These are phyloP conservation scores for Nezara viridula DNA, from an alignment of 2,888 invertebrate genomes.

Conservation along the genomic window DNA sequence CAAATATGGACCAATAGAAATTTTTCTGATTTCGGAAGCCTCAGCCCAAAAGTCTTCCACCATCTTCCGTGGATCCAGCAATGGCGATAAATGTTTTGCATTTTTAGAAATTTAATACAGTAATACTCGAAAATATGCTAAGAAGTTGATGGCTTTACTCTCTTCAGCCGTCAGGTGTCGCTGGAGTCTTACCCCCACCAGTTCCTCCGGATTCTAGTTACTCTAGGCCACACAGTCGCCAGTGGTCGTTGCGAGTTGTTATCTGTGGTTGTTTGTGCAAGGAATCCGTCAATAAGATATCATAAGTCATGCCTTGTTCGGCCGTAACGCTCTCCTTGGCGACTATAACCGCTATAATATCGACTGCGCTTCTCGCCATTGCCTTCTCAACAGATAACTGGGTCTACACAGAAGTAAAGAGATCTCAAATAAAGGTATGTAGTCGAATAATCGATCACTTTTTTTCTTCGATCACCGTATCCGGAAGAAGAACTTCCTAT, in stretches of 20 bases:
- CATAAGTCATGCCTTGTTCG: slow-evolving; percentile 84
- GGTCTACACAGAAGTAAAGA: slow-evolving; percentile 93
- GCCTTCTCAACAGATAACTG: slow-evolving; percentile 98
- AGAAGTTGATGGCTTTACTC: slow-evolving; percentile 34
- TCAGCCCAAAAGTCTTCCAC: no score
- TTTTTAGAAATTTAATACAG: background rate
- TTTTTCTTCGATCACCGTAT: background rate
- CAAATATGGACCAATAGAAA: no score
- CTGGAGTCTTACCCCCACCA: slow-evolving; percentile 46
- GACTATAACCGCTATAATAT: slow-evolving; percentile 95
- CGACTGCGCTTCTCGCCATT: slow-evolving; percentile 92
- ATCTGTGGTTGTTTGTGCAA: slow-evolving; percentile 14
- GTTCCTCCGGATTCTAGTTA: background rate
- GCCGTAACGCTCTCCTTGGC: slow-evolving; percentile 95
- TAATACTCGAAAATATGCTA: background rate
- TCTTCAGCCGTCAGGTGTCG: slow-evolving; percentile 40
- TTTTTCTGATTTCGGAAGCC: no score
- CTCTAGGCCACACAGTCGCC: slow-evolving; percentile 50
- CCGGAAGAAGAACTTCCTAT: background rate
- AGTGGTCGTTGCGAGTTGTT: background rate
- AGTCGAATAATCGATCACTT: background rate
- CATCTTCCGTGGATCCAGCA: no score
- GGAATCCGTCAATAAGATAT: slow-evolving; percentile 15
- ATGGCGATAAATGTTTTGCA: background rate
- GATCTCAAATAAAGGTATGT: slow-evolving; percentile 87